Evolutionary conservation across 2,797 vertebrate genomes (phyloP).

Genomic region (Scarus forsteni): DNA sequence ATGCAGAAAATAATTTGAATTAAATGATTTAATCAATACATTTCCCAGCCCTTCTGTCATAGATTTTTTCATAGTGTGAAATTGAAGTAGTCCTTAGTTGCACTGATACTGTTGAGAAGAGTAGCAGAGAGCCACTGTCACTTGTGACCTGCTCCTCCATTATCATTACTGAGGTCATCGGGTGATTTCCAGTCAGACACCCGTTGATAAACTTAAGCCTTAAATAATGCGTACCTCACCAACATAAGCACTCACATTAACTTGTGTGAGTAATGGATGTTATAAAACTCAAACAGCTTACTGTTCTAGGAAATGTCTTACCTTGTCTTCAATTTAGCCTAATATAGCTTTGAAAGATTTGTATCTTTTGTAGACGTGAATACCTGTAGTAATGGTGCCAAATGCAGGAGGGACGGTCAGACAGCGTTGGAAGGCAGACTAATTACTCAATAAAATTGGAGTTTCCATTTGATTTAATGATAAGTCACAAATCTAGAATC

Average conservation of each 20-base stretch:
- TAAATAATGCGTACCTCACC: constrained; percentile 9
- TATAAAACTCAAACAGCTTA: neutral
- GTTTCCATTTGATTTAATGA: constrained; percentile 23
- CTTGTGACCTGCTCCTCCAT: neutral
- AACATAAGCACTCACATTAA: neutral
- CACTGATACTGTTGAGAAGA: too few relatives aligned
- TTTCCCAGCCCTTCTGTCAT: too few relatives aligned
- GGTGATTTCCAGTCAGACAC: constrained; percentile 17
- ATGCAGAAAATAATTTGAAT: too few relatives aligned
- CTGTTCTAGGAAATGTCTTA: neutral
- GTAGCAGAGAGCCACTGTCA: too few relatives aligned
- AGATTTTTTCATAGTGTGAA: too few relatives aligned
- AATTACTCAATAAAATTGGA: constrained; percentile 19
- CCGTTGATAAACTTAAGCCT: neutral
- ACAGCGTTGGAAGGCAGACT: neutral
- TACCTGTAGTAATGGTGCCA: neutral
- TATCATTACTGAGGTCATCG: neutral
- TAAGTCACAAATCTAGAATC: constrained; percentile 32
- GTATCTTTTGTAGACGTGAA: neutral
- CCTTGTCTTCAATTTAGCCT: neutral
- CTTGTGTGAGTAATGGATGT: neutral
- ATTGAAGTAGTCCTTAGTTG: too few relatives aligned
- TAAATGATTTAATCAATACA: too few relatives aligned
- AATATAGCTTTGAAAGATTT: constrained; percentile 19
- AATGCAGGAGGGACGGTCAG: constrained; percentile 7